These are phyloP conservation scores for Oceanites oceanicus DNA, from an alignment of 2,113 vertebrate species.

Conservation along the genomic window DNA sequence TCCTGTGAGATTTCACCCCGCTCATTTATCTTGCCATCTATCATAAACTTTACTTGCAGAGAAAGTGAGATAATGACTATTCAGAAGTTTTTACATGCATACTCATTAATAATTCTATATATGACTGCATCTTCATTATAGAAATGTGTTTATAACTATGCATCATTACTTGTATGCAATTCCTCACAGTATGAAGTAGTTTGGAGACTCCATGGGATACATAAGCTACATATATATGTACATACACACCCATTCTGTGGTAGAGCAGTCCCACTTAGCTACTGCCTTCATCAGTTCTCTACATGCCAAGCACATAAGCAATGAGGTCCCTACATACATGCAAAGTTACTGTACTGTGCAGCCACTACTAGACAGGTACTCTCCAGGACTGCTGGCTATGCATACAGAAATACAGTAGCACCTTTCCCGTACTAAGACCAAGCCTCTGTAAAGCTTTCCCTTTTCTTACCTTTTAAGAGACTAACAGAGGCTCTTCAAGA, in stretches of 20 bases:
- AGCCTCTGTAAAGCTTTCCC: not conserved
- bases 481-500: not conserved
- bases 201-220: not conserved
- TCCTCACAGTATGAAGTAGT: not conserved
- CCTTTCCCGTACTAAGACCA: not conserved
- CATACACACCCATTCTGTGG: rapidly evolving
- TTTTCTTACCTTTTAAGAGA: not conserved
- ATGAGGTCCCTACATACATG: rapidly evolving
- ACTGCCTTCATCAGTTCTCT: not conserved
- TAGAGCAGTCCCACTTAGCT: not conserved
- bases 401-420: not conserved
- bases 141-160: not conserved
- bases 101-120: not conserved
- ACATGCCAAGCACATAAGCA: rapidly evolving
- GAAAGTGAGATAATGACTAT: not conserved
- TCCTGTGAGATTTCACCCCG: not conserved
- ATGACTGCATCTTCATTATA: not conserved
- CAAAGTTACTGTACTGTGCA: not conserved
- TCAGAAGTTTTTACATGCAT: not conserved
- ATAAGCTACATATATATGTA: no score
- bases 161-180: not conserved
- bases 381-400: not conserved
- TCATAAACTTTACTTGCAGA: not conserved
- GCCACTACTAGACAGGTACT: not conserved
- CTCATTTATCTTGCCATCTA: not conserved